Base-by-base conservation (phyloP, 1,140 invertebrate genomes). In the Anastrepha obliqua region DNA sequence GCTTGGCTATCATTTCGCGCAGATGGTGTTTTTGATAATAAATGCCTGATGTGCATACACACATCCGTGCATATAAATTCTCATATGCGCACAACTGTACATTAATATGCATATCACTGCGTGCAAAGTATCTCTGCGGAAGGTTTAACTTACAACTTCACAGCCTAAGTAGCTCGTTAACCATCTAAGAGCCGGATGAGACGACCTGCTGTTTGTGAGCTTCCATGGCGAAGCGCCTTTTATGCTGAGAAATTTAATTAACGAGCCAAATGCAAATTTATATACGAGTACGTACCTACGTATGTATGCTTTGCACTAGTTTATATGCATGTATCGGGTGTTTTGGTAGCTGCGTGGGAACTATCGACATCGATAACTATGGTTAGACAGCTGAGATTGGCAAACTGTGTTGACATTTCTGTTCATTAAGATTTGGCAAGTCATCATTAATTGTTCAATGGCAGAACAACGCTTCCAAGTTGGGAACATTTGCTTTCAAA, bases 11-110 rank as follows among this genome's bases (percentile, higher is more conserved):
- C 47, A 55, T 81, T 58, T 81, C 74, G 47, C 47, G 17, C 51
- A 81, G 74, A 81, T 81, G 74, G 44, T 81, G 74, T 81, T 81
- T 81, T n/a, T 20, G 74, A 81, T 81, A 81, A 81, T 81, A 47
- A 55, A 81, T 81, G 47, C 8, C 47, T 47, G 74, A 39, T 39
- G 64, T 39, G 6, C 29, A 74, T 15, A 74, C 3, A 13, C 2
- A 44, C 5, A 42, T 67, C 4, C 13, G 29, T 44, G 65, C 13
- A 44, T 44, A 4, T 42, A 70, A 39, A 47, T 47, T 29, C 13
- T 42, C 6, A 29, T 15, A 62, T 62, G 60, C 17, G 8, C 15
- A n/a, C 17, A 17, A 62, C 2, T 55, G 51, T 55, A 55, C 51
- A 55, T 55, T 2, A 55, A 55, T 8, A 55, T 8, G 51, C 11